Percentiles rank a stretch among this genome's conserved stretches.
phyloP scores from a whole-genome alignment of 2,888 invertebrate genomes.

The Sisyra terminalis region DNA sequence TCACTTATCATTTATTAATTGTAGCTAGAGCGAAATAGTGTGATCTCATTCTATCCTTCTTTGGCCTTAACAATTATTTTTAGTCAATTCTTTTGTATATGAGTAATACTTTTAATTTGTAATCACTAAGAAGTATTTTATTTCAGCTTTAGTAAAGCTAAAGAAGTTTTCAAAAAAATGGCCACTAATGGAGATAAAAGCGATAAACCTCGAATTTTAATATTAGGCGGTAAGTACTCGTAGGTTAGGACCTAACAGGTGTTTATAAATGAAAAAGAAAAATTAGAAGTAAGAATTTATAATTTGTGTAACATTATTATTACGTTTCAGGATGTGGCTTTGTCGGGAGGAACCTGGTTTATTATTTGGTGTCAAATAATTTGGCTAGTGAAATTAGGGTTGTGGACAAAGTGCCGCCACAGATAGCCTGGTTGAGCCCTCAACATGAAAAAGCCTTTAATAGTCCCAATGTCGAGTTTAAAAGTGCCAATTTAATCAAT shows the following conservation, averaged over 20 bases:
- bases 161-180: background rate
- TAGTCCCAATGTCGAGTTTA: conserved; percentile 65
- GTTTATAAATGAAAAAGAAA: background rate
- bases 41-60: too few species aligned
- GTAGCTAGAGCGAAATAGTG: too few species aligned
- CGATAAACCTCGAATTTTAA: conserved; percentile 17
- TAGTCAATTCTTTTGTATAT: too few species aligned
- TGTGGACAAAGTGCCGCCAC: conserved; percentile 87
- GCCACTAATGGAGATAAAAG: conserved; percentile 3
- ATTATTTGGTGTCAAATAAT: conserved; percentile 61
- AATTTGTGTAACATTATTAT: too few species aligned
- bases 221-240: conserved; percentile 18
- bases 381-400: conserved; percentile 59
- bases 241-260: conserved; percentile 5
- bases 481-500: conserved; percentile 83
- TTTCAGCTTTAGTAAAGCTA: too few species aligned
- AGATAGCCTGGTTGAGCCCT: conserved; percentile 76
- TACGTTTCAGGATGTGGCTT: conserved; percentile 80
- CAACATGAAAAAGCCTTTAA: conserved; percentile 56
- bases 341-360: conserved; percentile 76
- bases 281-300: too few species aligned
- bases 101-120: too few species aligned
- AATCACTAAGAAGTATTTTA: too few species aligned
- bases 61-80: too few species aligned
- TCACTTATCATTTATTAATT: too few species aligned